phyloP scores from a whole-genome alignment of 1,140 invertebrate species.

The Asobara japonica region DNA sequence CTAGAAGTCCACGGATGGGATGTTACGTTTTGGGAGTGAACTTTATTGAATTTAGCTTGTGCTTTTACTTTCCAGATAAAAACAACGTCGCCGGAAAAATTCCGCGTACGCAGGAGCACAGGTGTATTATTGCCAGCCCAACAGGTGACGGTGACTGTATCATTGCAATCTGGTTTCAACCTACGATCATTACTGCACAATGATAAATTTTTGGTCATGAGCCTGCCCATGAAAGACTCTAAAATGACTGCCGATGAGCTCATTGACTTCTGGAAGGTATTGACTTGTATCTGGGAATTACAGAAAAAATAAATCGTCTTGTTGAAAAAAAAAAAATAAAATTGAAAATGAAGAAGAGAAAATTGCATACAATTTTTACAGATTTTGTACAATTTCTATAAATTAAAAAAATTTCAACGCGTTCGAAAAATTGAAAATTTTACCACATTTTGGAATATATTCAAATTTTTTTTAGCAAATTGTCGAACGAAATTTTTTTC shows the following conservation, averaged over 20 bases:
- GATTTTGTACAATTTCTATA: no score
- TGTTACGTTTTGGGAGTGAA: neutral
- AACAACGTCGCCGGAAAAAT: slow-evolving; percentile 84
- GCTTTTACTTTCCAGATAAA: slow-evolving; percentile 72
- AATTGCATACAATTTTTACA: no score
- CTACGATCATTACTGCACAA: slow-evolving; percentile 66
- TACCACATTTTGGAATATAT: no score
- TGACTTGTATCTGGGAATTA: slow-evolving; percentile 17
- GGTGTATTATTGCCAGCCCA: slow-evolving; percentile 74
- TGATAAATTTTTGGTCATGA: slow-evolving; percentile 79
- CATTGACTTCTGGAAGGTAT: slow-evolving; percentile 74
- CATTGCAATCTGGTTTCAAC: slow-evolving; percentile 68
- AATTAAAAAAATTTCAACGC: no score
- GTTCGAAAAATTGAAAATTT: no score
- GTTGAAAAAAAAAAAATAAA: no score
- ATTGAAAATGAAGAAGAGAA: no score
- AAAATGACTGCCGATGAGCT: slow-evolving; percentile 65
- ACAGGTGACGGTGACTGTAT: slow-evolving; percentile 65
- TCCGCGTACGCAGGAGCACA: slow-evolving; percentile 85
- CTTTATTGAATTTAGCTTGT: slow-evolving; percentile 10
- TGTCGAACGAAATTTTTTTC: no score
- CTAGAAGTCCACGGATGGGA: neutral
- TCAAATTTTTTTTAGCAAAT: no score
- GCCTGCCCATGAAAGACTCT: slow-evolving; percentile 68
- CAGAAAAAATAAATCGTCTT: no score